phyloP scores from a whole-genome alignment of 2,797 vertebrate genomes.

The Periparus ater region DNA sequence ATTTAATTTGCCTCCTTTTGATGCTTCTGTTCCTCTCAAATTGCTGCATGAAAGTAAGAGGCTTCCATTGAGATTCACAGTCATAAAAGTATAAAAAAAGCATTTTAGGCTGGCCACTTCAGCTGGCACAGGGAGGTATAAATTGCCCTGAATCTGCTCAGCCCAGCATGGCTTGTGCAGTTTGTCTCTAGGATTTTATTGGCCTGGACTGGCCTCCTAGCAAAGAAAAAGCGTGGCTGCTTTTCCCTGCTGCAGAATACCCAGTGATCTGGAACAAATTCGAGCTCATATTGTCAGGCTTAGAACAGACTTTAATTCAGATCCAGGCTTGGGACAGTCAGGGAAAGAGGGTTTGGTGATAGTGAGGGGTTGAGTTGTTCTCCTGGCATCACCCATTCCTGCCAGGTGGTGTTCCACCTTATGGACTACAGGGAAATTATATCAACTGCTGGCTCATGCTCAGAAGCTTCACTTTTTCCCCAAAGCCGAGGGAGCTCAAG shows the following conservation, averaged over 20 bases:
- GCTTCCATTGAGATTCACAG: conserved; percentile 38
- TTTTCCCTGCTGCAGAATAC: conserved; percentile 14
- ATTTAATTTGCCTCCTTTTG: conserved; percentile 54
- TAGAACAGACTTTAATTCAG: background rate
- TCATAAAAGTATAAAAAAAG: background rate
- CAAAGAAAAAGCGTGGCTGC: background rate
- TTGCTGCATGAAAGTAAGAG: conserved; percentile 49
- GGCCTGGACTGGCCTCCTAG: background rate
- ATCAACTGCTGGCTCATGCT: background rate
- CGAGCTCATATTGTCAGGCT: background rate
- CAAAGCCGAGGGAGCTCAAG: background rate
- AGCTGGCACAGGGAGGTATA: conserved; percentile 27
- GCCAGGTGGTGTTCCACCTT: background rate
- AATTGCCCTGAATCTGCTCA: conserved; percentile 53
- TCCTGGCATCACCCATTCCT: background rate
- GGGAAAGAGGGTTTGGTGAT: background rate
- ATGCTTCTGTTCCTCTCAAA: conserved; percentile 50
- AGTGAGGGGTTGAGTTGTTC: background rate
- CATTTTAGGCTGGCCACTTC: conserved; percentile 42
- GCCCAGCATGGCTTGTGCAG: conserved; percentile 17
- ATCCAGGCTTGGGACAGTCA: background rate
- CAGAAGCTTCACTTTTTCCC: background rate
- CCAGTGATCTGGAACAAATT: conserved; percentile 28
- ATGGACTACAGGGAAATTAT: background rate
- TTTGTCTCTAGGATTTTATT: conserved; percentile 48